These are phyloP conservation scores for Mungos mungo DNA, from an alignment of 2,113 vertebrate genomes.

Conservation along the genomic window DNA sequence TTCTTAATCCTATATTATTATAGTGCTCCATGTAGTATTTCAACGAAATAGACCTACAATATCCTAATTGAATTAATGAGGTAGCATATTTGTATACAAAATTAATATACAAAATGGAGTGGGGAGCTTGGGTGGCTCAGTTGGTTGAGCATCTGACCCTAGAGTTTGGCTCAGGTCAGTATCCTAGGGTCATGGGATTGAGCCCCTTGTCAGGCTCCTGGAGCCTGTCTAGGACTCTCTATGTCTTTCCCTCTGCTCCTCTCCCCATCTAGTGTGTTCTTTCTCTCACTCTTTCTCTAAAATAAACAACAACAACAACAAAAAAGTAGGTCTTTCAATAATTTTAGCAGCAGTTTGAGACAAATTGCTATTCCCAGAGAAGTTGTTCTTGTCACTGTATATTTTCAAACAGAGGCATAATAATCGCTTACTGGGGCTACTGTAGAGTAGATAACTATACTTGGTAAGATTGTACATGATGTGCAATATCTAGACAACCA, in stretches of 20 bases:
- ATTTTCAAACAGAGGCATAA: neutral
- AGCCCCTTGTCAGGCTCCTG: no score
- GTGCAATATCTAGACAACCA: neutral
- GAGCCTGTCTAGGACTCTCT: no score
- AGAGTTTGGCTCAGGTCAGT: no score
- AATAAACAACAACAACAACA: no score
- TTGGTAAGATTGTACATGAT: neutral
- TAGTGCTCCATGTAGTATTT: neutral
- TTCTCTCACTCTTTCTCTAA: no score
- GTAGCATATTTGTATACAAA: neutral
- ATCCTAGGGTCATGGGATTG: no score
- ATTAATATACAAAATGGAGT: neutral
- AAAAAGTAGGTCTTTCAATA: neutral
- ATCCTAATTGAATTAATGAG: neutral
- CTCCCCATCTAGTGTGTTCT: no score
- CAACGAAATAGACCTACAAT: neutral
- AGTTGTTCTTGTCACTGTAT: neutral
- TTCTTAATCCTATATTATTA: neutral
- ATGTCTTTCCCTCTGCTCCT: no score
- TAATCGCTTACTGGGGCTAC: neutral
- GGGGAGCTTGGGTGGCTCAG: no score
- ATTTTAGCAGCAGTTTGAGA: neutral
- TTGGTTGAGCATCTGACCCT: no score
- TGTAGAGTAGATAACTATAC: neutral
- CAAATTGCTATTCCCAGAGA: neutral